Base-by-base conservation (phyloP, 2,888 invertebrate species). In the Nomada goodeniana region DNA sequence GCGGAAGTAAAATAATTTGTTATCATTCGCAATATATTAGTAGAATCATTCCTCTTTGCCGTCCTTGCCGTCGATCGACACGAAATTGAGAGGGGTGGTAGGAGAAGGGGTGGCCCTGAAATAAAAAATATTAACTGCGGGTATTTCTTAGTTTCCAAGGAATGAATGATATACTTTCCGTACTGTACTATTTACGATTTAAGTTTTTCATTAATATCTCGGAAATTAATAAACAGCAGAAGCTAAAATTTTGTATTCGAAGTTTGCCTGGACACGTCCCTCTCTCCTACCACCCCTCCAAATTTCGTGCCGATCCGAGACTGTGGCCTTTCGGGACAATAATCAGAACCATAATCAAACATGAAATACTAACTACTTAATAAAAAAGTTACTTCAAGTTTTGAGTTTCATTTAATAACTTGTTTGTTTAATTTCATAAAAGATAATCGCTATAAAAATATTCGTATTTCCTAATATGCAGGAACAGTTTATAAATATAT, bases 1-100 rank as follows among this genome's bases (percentile, higher is more conserved):
- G 83, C 61, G 60, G 69, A 20, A 64, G 7, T 63, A 13, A 18
- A 74, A 10, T 44, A 47, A 47, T 3, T 47, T 47, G 15, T 29
- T 7, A 18, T 53, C 29, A 61, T 50, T 44, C 5, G 4, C 5
- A 36, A 50, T 20, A 50, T 18, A 20, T n/a, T 20, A 53, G 15
- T 18, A 47, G 7, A 47, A 47, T 47, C 11, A 47, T 47, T 47
- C 47, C 47, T 47, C 15, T 11, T 11, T 47, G n/a, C n/a, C n/a
- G 36, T 36, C 5, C 36, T 36, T 7, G 7, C 5, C 7, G 36
- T 36, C 0, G 36, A 36, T 36, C 36, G 36, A 36, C 36, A 36
- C 36, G 36, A 36, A 36, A 9, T 36, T 36, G 7, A 7, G 5
- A 36, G 36, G 36, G 36, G 36, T 36, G 7, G 36, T 36, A 1